Evolutionary conservation across 2,888 invertebrate genomes (phyloP).

Genomic region (Drosophila pegasa): DNA sequence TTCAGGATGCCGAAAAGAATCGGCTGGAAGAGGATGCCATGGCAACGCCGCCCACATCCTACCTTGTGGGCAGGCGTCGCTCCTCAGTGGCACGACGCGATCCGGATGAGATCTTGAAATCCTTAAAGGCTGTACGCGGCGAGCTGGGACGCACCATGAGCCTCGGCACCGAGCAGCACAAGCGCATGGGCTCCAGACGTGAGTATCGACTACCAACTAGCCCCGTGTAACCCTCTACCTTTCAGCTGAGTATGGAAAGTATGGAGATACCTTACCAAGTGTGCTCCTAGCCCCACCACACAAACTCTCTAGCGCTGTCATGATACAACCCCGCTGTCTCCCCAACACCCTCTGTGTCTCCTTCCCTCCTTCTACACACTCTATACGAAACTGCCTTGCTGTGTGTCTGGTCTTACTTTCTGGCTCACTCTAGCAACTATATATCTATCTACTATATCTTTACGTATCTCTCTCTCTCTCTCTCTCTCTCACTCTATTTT

Average conservation of each 20-base stretch:
- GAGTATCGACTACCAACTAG: constrained; percentile 85
- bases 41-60: constrained; percentile 86
- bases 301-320: constrained; percentile 16
- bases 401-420: constrained; percentile 40
- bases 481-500: constrained; percentile 24
- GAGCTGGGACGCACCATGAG: constrained; percentile 94
- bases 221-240: constrained; percentile 14
- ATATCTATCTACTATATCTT: constrained; percentile 1
- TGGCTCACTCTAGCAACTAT: constrained; percentile 38
- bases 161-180: constrained; percentile 87
- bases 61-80: constrained; percentile 90
- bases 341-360: constrained; percentile 11
- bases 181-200: constrained; percentile 89
- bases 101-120: constrained; percentile 93
- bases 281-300: neutral
- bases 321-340: constrained; percentile 3
- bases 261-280: constrained; percentile 2
- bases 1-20: constrained; percentile 89
- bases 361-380: constrained; percentile 5
- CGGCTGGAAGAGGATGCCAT: constrained; percentile 85
- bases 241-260: constrained; percentile 18
- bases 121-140: constrained; percentile 92
- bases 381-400: constrained; percentile 46
- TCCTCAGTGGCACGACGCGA: constrained; percentile 93
- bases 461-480: constrained; percentile 18